phyloP scores from a whole-genome alignment of 2,113 vertebrate species.

The Pachycephala philippinensis region DNA sequence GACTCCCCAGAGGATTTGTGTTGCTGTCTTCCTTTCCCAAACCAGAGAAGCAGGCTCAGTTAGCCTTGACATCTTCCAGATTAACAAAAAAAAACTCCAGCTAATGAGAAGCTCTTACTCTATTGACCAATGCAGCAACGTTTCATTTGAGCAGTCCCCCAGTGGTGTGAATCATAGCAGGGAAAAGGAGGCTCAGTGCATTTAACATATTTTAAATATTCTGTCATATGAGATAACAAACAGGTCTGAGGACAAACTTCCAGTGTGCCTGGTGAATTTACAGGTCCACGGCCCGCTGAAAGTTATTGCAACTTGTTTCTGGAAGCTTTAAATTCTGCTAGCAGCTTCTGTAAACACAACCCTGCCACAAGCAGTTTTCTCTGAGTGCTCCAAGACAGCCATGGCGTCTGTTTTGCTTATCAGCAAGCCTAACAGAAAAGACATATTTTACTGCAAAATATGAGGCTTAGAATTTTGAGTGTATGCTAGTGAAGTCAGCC shows the following conservation, averaged over 20 bases:
- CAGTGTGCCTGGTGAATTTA: background rate
- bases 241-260: background rate
- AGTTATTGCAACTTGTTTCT: background rate
- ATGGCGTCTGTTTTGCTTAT: background rate
- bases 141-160: background rate
- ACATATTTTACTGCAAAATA: background rate
- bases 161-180: rapidly evolving
- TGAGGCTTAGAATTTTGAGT: background rate
- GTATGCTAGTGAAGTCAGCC: background rate
- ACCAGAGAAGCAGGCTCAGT: background rate
- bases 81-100: background rate
- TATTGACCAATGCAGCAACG: rapidly evolving
- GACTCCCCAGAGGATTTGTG: background rate
- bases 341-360: background rate
- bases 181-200: background rate
- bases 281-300: rapidly evolving
- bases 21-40: background rate
- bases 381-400: background rate
- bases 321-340: background rate
- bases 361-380: background rate
- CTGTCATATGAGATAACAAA: background rate
- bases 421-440: background rate
- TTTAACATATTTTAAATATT: background rate
- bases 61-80: background rate
- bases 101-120: background rate